Base-by-base conservation (phyloP, 2,113 vertebrate species). In the Azemiops feae region DNA sequence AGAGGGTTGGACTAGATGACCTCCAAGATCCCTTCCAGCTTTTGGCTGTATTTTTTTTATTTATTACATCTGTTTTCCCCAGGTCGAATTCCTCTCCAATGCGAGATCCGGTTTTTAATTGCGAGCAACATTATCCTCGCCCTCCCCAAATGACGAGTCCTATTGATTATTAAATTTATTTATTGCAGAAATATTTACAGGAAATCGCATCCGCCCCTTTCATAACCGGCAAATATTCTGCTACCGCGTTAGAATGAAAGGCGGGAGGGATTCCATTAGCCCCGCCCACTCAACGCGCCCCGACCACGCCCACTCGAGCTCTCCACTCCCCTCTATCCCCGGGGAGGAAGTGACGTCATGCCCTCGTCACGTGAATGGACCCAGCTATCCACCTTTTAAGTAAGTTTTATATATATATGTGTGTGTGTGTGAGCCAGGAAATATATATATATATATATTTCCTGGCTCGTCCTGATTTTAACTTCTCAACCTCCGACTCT, bases 241-340 rank as follows among this genome's bases (percentile, higher is more conserved):
- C 45, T 47, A 6, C 45, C 45, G 45, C 6, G 6, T 47, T 47
- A 5, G n/a, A 39, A 7, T 39, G 69, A 39, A 18, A 74, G 16
- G n/a, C 7, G 5, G 16, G n/a, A 18, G 34, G 69, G 69, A 8
- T 20, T 39, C n/a, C 30, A 2, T 39, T 5, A 3, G n/a, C n/a
- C n/a, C 16, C n/a, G 16, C 69, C n/a, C 69, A 34, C n/a, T 34
- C 60, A 54, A 20, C 39, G 8, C 18, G 20, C 52, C 9, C 18
- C 25, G 22, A 1, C 43, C 55, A 9, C 54, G 81, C 90, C 90
- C 69, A 20, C 53, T 23, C 53, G 0, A 34, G 89, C 85, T 3
- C 23, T 2, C 5, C 23, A 4, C 5, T 10, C 43, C 5, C 14
- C 47, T 22, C 16, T 4, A 0, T 4, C 30, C 3, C 39, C 5